Base-by-base conservation (phyloP, 2,888 invertebrate genomes). In the Eilema sororculum region DNA sequence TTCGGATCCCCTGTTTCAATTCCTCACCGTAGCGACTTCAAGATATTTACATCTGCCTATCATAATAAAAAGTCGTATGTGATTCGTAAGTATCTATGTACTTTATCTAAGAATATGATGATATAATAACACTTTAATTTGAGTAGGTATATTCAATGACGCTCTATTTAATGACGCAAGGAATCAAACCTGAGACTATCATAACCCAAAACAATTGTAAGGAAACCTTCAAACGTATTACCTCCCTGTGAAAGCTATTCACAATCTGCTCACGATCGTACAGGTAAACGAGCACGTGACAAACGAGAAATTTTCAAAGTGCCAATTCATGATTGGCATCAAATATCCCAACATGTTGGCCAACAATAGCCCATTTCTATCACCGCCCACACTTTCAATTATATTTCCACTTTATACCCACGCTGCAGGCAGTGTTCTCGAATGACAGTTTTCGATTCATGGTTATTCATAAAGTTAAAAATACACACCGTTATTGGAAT, bases 381-480 rank as follows among this genome's bases (percentile, higher is more conserved):
- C 12, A 25, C 52, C 76, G 25, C 73, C 73, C 70, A 72, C 78
- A 62, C 68, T 76, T 78, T 67, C 72, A 80, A 78, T 80, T 37
- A 78, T 67, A 65, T 13, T 58, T 60, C 33, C 22, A 69, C 72
- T 72, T 72, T 65, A 46, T 68, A 41, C 52, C 63, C 71, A 59
- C 65, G 41, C 61, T 10, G 20, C 25, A 3, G 61, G 52, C 64
- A 28, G 25, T 64, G 13, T 13, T 64, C 30, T 13, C 64, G 73
- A 73, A 73, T 73, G 73, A 74, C 68, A 73, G 58, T 67, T 22
- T 28, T 41, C 56, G 8, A 57, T 20, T 69, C 69, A 78, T 72
- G 46, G 68, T 62, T 64, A 68, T 71, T 24, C 71, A 73, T 79
- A 71, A 69, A 59, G 30, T 69, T 69, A 69, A 59, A 64, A 69